phyloP scores from a whole-genome alignment of 2,797 vertebrate genomes.

The Semotilus atromaculatus region DNA sequence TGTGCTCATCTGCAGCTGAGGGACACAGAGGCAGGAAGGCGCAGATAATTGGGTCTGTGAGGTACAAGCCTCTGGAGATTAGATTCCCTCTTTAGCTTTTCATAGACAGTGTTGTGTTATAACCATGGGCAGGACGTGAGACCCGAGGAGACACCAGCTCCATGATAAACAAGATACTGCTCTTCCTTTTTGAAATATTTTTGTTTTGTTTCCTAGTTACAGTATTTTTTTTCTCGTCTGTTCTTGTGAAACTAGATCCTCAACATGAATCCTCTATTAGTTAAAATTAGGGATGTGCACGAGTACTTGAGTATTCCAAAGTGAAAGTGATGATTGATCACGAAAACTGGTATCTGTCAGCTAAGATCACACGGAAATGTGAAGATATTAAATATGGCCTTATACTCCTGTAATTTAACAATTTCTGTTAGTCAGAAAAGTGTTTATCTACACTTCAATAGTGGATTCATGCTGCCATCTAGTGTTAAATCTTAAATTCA shows the following conservation, averaged over 20 bases:
- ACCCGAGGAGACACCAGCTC: slow-evolving; percentile 28
- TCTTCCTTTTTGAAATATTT: not conserved
- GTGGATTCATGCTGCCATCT: slow-evolving; percentile 36
- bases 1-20: slow-evolving; percentile 50
- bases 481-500: not conserved
- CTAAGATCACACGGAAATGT: not conserved
- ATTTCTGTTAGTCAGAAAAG: not conserved
- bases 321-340: not conserved
- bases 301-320: not conserved
- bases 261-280: not conserved
- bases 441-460: not conserved
- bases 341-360: no score
- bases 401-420: slow-evolving; percentile 1
- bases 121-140: slow-evolving; percentile 52
- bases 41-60: slow-evolving; percentile 59
- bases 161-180: slow-evolving; percentile 43
- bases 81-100: slow-evolving; percentile 46
- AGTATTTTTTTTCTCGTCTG: not conserved
- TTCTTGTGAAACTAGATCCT: not conserved
- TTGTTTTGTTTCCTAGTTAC: not conserved
- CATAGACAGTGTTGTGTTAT: slow-evolving; percentile 55
- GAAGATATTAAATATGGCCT: not conserved
- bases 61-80: slow-evolving; percentile 50
- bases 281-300: not conserved
- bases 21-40: slow-evolving; percentile 48